Evolutionary conservation across 2,113 vertebrate species (phyloP).

Genomic region (Malurus melanocephalus): DNA sequence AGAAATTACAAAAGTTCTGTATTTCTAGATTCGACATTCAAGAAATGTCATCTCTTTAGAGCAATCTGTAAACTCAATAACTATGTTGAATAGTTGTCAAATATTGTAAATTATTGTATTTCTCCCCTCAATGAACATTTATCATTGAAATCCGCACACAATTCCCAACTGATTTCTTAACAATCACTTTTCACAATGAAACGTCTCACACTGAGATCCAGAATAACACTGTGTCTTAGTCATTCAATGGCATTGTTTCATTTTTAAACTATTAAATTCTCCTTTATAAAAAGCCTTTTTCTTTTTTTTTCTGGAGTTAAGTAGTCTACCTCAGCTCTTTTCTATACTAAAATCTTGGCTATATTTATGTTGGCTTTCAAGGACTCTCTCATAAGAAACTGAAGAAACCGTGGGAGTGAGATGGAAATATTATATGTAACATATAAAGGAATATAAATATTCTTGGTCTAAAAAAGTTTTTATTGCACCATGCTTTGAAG

Average conservation of each 20-base stretch:
- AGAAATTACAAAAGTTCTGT: background rate
- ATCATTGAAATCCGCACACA: conserved; percentile 4
- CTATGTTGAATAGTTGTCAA: background rate
- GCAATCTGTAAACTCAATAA: background rate
- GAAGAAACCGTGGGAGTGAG: conserved; percentile 3
- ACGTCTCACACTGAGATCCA: background rate
- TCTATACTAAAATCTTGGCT: conserved; percentile 6
- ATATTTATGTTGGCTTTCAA: conserved; percentile 31
- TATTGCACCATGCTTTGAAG: background rate
- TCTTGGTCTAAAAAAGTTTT: background rate
- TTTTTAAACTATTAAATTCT: conserved; percentile 22
- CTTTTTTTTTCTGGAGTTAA: background rate
- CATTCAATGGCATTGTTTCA: background rate
- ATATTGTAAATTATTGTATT: background rate
- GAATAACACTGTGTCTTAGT: conserved; percentile 21
- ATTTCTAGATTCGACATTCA: background rate
- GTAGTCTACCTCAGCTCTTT: background rate
- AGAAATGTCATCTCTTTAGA: background rate
- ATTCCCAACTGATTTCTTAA: conserved; percentile 33
- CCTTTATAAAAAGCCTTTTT: background rate
- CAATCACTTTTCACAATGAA: conserved; percentile 34
- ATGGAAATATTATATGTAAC: conserved; percentile 2
- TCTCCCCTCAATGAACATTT: conserved; percentile 18
- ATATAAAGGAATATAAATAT: background rate
- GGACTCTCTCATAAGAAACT: background rate